A percentile compares a stretch with the other conserved stretches of the same genome.
These are phyloP conservation scores for Phylloscopus whistleri DNA, from an alignment of 2,113 vertebrate species.

Conservation along the genomic window DNA sequence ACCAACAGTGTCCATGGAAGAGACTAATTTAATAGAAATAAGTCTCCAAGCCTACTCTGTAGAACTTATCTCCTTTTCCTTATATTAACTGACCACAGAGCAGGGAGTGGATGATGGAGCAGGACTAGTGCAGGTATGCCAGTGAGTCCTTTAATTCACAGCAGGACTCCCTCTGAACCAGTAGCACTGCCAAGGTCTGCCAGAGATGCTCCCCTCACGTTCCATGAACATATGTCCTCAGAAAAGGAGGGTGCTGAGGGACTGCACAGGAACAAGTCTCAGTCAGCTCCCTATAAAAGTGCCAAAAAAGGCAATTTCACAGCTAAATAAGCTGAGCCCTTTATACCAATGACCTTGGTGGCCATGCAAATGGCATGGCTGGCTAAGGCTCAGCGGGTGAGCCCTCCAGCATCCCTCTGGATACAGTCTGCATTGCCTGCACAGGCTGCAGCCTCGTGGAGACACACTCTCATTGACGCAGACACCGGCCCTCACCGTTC, in stretches of 20 bases:
- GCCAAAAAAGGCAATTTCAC: not conserved
- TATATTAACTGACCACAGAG: not conserved
- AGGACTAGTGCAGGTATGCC: not conserved
- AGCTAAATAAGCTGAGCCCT: not conserved
- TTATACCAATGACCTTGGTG: not conserved
- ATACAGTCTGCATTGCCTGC: not conserved
- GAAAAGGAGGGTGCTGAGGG: not conserved
- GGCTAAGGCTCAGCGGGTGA: accelerated
- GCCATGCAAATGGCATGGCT: accelerated
- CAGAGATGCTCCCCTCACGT: not conserved
- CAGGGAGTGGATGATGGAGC: not conserved
- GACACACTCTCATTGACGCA: not conserved
- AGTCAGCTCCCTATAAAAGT: not conserved
- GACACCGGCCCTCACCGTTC: not conserved
- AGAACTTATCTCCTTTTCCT: not conserved
- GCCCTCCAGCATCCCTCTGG: not conserved
- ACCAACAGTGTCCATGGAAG: not conserved
- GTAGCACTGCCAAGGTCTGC: not conserved
- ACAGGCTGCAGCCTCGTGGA: not conserved
- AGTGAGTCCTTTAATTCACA: not conserved
- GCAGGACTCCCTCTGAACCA: not conserved
- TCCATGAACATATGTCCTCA: not conserved
- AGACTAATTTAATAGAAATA: not conserved
- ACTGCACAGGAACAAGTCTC: not conserved
- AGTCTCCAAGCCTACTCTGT: not conserved